Conservation (phyloP, 2,888 invertebrate genomes). For the Busseola fusca region DNA sequence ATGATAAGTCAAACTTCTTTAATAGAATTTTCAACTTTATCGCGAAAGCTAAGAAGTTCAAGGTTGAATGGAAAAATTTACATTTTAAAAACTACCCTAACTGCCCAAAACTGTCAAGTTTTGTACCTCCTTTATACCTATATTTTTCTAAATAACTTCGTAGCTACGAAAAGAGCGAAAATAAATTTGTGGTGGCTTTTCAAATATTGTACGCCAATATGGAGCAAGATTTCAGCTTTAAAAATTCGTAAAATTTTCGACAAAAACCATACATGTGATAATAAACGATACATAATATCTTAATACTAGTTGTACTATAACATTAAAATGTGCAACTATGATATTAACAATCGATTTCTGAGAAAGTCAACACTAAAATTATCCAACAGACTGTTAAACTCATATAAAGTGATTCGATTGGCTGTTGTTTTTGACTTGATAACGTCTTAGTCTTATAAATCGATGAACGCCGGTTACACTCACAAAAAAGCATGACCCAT, state of each 20-base stretch:
- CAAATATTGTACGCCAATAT: background rate
- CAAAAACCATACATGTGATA: constrained; percentile 54
- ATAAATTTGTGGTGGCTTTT: background rate
- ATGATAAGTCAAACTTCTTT: too few species aligned
- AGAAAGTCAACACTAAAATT: background rate
- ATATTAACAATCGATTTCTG: background rate
- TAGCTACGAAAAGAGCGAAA: background rate
- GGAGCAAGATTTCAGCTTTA: constrained; percentile 17
- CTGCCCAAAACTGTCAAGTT: too few species aligned
- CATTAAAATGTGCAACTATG: constrained; percentile 52
- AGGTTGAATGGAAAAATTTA: too few species aligned
- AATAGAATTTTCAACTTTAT: too few species aligned
- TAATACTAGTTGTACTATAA: constrained; percentile 59
- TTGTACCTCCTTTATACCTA: background rate
- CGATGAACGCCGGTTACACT: too few species aligned
- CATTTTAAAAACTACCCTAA: too few species aligned
- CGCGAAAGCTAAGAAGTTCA: too few species aligned
- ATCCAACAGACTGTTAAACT: background rate
- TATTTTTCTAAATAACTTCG: constrained; percentile 1
- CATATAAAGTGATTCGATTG: background rate
- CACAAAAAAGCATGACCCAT: too few species aligned
- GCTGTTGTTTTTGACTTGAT: background rate
- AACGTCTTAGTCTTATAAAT: too few species aligned
- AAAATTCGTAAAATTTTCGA: constrained; percentile 37
- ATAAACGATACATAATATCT: constrained; percentile 38